Base-by-base conservation (phyloP, 1,140 invertebrate species). In the Leptinotarsa lineolata region DNA sequence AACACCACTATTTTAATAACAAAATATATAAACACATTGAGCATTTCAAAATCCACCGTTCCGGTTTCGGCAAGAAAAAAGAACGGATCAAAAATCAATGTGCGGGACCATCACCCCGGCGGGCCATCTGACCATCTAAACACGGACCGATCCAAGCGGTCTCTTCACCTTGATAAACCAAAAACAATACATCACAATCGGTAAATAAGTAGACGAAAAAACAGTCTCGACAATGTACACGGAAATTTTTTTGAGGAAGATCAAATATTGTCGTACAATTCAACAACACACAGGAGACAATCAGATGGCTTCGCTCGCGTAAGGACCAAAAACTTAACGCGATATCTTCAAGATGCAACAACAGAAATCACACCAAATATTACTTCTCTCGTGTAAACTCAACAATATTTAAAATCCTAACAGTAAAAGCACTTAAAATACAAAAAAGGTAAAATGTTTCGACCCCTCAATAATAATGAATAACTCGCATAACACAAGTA, bases 1-100 rank as follows among this genome's bases (percentile, higher is more conserved):
- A 76, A 76, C 72, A 76, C 72, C 67, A 63, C 61, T 74, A 68
- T 18, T 73, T 60, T 70, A 67, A 73, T 48, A 72, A 72, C 58
- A 72, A 75, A 75, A 30, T 54, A 75, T 68, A 67, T 30, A 15
- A 58, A 46, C 21, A 72, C 44, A 21, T 66, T 66, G 64, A 66
- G 64, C 64, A 66, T 66, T 66, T 30, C 30, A 66, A 39, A 30
- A 39, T 66, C 30, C 12, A 20, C 24, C 48, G n/a, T 16, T 54
- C n/a, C 15, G 3, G 15, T 12, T 54, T 54, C n/a, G 48, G 15
- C 48, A 54, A 8, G 13, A 1, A 4, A n/a, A 66, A 66, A n/a
- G 39, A 66, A 66, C 64, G 39, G 48, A 5, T 54, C 48, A n/a
- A 54, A n/a, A 54, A 54, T 54, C 16, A 54, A 54, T 54, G 48